Percentiles rank a stretch among this genome's conserved stretches.
These are phyloP conservation scores for Copidosoma floridanum DNA, from an alignment of 1,140 invertebrate genomes.

Conservation along the genomic window DNA sequence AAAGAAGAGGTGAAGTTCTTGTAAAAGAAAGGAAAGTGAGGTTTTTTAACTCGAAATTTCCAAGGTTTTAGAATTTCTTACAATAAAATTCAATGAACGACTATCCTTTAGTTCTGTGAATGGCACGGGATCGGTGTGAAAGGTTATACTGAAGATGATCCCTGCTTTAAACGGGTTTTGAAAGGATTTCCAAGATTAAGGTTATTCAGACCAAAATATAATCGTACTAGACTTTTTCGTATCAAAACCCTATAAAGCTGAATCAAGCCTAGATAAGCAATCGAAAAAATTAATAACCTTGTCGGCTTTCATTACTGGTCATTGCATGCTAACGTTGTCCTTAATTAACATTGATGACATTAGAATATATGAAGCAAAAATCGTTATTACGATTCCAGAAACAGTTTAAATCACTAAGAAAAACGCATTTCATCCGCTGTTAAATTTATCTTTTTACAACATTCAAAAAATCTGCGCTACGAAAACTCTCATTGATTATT, in stretches of 20 bases:
- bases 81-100: conserved; percentile 8
- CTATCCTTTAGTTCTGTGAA: conserved; percentile 28
- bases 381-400: background rate
- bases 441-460: background rate
- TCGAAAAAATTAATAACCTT: background rate
- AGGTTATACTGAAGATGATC: conserved; percentile 3
- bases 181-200: conserved; percentile 14
- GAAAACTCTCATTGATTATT: background rate
- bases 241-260: background rate
- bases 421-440: background rate
- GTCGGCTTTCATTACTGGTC: background rate
- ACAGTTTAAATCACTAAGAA: background rate
- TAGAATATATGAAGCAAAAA: background rate
- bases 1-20: conserved; percentile 1
- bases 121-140: conserved; percentile 27
- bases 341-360: conserved; percentile 2
- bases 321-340: conserved; percentile 4
- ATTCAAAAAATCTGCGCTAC: background rate
- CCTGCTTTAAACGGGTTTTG: conserved; percentile 26
- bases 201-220: conserved; percentile 27
- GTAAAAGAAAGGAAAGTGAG: background rate
- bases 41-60: conserved; percentile 9
- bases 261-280: background rate
- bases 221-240: conserved; percentile 16
- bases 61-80: conserved; percentile 24